Evolutionary conservation across 2,888 invertebrate species (phyloP).

Genomic region (Bruchidius siliquastri): DNA sequence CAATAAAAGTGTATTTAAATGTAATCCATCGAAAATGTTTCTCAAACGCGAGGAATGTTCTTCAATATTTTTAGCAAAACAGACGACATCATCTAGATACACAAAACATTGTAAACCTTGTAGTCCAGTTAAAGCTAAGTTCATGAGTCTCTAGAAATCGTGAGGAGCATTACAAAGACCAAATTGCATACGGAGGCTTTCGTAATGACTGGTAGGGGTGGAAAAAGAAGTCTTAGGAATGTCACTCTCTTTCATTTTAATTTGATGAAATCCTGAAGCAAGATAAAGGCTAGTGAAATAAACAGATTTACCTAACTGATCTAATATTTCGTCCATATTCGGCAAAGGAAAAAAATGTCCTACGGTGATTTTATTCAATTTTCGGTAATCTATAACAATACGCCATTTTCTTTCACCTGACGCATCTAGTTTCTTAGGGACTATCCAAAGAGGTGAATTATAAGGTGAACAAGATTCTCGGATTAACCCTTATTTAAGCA

Average conservation of each 20-base stretch:
- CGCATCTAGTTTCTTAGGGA: conserved; percentile 32
- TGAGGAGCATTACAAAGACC: conserved; percentile 24
- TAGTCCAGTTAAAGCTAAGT: conserved; percentile 5
- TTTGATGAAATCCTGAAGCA: conserved; percentile 38
- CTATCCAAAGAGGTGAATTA: conserved; percentile 21
- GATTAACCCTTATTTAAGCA: conserved; percentile 23
- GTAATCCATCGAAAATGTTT: neutral
- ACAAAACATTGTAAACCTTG: conserved; percentile 19
- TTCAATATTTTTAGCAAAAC: conserved; percentile 12
- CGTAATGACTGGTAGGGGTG: conserved; percentile 2
- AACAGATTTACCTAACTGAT: conserved; percentile 3
- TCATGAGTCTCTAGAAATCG: conserved; percentile 19
- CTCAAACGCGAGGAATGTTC: neutral
- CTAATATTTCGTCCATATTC: conserved; percentile 3
- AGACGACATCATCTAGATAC: conserved; percentile 31
- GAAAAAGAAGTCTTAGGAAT: conserved; percentile 15
- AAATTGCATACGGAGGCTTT: conserved; percentile 4
- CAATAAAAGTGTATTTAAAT: neutral
- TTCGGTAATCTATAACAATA: conserved; percentile 40
- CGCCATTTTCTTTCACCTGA: conserved; percentile 32
- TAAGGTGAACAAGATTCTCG: conserved; percentile 17
- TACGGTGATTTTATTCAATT: conserved; percentile 38
- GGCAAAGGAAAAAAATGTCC: conserved; percentile 13
- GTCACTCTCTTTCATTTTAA: conserved; percentile 19
- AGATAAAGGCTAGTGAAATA: conserved; percentile 32